Evolutionary conservation across 2,113 vertebrate species (phyloP), one percentile per base, ranked within the genome.

Genomic region (Sapayoa aenigma): DNA sequence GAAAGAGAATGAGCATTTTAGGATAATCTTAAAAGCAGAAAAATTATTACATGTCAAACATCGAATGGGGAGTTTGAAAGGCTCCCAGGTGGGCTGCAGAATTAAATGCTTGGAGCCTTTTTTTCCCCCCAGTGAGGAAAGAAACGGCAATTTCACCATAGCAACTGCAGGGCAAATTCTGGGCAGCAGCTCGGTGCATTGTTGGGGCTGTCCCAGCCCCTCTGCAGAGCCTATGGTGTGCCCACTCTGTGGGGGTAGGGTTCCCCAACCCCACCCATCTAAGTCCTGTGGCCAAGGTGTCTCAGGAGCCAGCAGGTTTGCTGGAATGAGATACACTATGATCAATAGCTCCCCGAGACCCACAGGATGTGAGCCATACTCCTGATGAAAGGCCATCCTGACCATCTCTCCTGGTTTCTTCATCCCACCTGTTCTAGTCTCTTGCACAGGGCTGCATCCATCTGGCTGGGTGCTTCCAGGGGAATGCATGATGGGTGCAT

Each of bases 51-150:
- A 73, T 97, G 96, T 98, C 97, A 98, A 97, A 98, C 96, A 94
- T 69, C 49, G 18, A 97, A 88, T 25, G n/a, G 90, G 95, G 97
- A 98, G 93, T 95, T 97, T 97, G 96, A 98, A 97, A 96, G 97
- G 95, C 97, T 98, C 97, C 97, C 97, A 97, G 95, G 97, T 97
- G 97, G 97, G 97, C 96, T 96, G 95, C 84, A 92, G 96, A 98
- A 98, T 97, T 97, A 96, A 97, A 97, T 95, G 95, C 97, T 95
- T 96, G 92, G 95, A 96, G 94, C 81, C 28, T 97, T 96, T 96
- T 90, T 94, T 94, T 75, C 2, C 22, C 90, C 94, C 90, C 37
- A 1, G 55, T 59, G 66, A 96, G 92, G 95, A 92, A 96, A 95
- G 96, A 93, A 89, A 77, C 2, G 37, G 90, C 85, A 94, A 80